Base-by-base conservation (phyloP, 2,888 invertebrate species). In the Spisula solida region DNA sequence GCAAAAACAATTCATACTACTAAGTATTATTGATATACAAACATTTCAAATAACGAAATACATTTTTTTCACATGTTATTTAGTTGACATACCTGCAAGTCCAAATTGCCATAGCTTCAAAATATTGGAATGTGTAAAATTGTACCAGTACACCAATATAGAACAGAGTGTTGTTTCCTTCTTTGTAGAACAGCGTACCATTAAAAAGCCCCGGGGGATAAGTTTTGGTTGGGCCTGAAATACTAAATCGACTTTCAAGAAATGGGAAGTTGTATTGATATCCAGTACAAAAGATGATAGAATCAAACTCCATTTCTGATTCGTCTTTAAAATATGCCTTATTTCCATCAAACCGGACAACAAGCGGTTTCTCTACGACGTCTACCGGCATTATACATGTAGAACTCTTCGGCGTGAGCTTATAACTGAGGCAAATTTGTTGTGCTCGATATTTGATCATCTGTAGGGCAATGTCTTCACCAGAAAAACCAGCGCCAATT, bases 401-500 rank as follows among this genome's bases (percentile, higher is more conserved):
- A 14, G 29, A 16, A 1, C 85, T 48, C 34, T 85, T 85, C 18
- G 85, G 85, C 0, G 18, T 31, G 6, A n/a, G 10, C 31, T 51
- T 78, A 25, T 55, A 78, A 16, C 51, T 25, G 0, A 85, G 51
- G 29, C n/a, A 78, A 14, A 85, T 75, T 0, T 29, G 25, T 41
- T 85, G 51, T 10, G 84, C 84, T 6, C 78, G 51, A 55, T 25
- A 85, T 81, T 86, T 81, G 12, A 86, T 79, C 14, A 29, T 34
- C 29, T 89, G 89, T 29, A 84, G 18, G 1, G 55, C 70, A 20
- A 89, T 56, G 18, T 89, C 91, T 70, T 91, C 91, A 0, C 87
- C 89, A 0, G 91, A 89, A 55, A 79, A 88, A 55, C 84, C 82
- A 4, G 86, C 80, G 0, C 91, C 91, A 18, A 91, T 78, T 6